Conservation (phyloP, 2,113 vertebrate species). For the western clawed frog (Xenopus tropicalis) region DNA sequence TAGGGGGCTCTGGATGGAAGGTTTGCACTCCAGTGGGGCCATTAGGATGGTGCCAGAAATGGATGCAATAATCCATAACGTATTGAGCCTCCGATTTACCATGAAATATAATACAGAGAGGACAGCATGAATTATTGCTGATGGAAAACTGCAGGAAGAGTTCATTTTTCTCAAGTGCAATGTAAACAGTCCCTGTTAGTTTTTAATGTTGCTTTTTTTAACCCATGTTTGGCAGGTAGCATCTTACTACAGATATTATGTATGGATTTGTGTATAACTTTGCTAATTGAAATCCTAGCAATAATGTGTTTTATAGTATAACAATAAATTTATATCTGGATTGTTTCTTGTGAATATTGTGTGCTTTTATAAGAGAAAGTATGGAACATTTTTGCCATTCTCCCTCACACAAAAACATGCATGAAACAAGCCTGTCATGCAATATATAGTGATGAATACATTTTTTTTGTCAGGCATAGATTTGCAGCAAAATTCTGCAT, state of each 20-base stretch:
- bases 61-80: constrained; percentile 68
- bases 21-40: constrained; percentile 57
- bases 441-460: too few relatives aligned
- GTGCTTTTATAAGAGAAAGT: too few relatives aligned
- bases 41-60: constrained; percentile 61
- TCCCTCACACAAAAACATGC: too few relatives aligned
- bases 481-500: too few relatives aligned
- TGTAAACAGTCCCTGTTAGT: not conserved
- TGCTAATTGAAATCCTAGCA: too few relatives aligned
- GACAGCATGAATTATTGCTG: constrained; percentile 63
- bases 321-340: too few relatives aligned
- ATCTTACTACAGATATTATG: not conserved
- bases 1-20: constrained; percentile 63
- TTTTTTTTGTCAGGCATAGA: too few relatives aligned
- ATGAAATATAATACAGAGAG: constrained; percentile 63
- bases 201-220: not conserved
- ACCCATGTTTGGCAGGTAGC: not conserved
- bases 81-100: constrained; percentile 63
- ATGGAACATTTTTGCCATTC: too few relatives aligned
- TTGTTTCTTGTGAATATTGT: too few relatives aligned
- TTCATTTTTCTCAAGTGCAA: constrained; percentile 53
- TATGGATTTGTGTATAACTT: too few relatives aligned
- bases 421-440: too few relatives aligned
- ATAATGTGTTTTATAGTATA: too few relatives aligned
- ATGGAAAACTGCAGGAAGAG: constrained; percentile 59